Evolutionary conservation across 2,888 invertebrate genomes (phyloP), one percentile per base, ranked within the genome.

Genomic region (Trypoxylon attenuatum): DNA sequence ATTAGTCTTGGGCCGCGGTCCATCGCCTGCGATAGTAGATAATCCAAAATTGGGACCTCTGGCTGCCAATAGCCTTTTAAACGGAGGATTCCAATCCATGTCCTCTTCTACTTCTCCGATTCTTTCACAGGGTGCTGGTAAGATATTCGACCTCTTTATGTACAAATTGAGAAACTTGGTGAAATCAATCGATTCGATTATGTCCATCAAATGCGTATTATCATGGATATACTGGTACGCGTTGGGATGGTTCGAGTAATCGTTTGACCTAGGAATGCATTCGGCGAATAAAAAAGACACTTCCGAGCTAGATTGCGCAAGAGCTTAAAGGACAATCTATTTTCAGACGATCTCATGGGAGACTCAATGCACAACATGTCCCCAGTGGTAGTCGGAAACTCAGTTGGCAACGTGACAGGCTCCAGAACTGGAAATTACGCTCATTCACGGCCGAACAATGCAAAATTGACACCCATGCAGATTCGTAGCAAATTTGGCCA

Each of bases 401-500:
- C 78, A 22, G 81, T 81, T 10, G 77, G 78, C 10, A 85, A 79
- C 56, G 80, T 82, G 27, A 71, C 79, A 19, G 82, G 83, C 46
- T 78, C 80, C 22, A 81, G 82, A 27, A 79, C 74, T 46, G 82
- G 80, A 23, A 85, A 82, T 62, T 84, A 80, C 57, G 78, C 80
- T 65, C 84, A 83, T 52, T 70, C 82, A 18, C 83, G 86, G 46
- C 79, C 86, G 5, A 77, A 74, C 13, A 87, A 85, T 67, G 71
- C 83, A 8, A 94, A 94, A 87, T 92, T 94, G 41, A 93, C 94
- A 21, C 92, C 94, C 1, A 95, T 95, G 95, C 94, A 95, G 85
- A 94, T 95, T 76, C 90, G 95, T 51, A 95, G 94, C 88, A 97
- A 97, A 88, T 98, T 98, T 88, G 98, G 98, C 8, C 96, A 96